Base-by-base conservation (phyloP, 2,888 invertebrate genomes). In the Neuroscelio doddi region DNA sequence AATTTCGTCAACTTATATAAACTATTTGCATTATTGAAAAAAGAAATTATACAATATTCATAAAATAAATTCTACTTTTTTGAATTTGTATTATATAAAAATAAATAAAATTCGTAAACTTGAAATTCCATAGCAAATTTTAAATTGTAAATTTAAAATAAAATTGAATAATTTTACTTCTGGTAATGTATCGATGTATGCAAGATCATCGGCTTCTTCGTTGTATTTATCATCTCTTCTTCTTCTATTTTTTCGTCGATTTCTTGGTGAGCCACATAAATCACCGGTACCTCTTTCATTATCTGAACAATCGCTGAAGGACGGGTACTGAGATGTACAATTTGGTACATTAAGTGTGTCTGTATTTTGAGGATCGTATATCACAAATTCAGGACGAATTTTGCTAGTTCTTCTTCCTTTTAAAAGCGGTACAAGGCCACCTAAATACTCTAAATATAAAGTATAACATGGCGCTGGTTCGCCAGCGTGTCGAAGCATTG, bases 301-400 rank as follows among this genome's bases (percentile, higher is more conserved):
- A 71, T 89, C 89, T 0, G 89, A 89, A 15, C 89, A 88, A 68
- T 89, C 88, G 15, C 88, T 87, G 72, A 79, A 84, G 39, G 82
- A 78, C 8, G 79, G 80, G 68, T 76, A 81, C 45, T 79, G 80
- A 45, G 73, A 76, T 34, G 68, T 57, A 24, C 76, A 81, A 44
- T 82, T 80, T 24, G 75, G 63, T 9, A 77, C 73, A 10, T 75
- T 76, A 30, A 78, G 75, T 62, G 78, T 81, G 90, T 93, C 93
- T 86, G 92, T 92, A 30, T 89, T 90, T 85, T 96, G 94, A 1
- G 96, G 96, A 85, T 96, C 96, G 82, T 94, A 96, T 78, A 99
- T 98, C 56, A 98, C 96, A 85, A 99, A 99, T 85, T 98, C 98
- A 0, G 98, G 98, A 52, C 97, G 89, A 70, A 99, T 94, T 86